A percentile compares a stretch with the other conserved stretches of the same genome.
phyloP scores from a whole-genome alignment of 2,888 invertebrate genomes.

The Corbicula japonica region DNA sequence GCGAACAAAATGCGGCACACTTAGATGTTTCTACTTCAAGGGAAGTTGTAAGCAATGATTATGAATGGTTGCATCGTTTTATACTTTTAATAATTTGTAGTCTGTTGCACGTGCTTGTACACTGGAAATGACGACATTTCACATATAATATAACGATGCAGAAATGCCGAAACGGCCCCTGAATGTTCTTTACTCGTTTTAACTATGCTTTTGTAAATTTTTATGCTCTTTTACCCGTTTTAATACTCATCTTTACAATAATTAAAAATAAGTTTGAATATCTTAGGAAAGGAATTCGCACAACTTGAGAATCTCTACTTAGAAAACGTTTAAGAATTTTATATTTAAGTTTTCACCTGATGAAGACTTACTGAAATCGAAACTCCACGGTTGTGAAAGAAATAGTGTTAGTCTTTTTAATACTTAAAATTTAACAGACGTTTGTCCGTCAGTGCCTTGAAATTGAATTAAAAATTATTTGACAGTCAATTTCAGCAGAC shows the following conservation, averaged over 20 bases:
- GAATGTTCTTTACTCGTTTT: background rate
- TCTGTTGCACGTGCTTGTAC: slow-evolving; percentile 24
- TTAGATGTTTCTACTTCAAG: slow-evolving; percentile 25
- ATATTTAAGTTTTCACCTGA: no score
- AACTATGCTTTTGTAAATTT: background rate
- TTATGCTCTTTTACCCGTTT: background rate
- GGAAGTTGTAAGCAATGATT: background rate
- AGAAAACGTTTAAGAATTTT: no score
- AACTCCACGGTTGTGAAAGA: background rate
- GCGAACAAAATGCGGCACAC: slow-evolving; percentile 20
- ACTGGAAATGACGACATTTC: background rate
- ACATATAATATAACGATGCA: background rate
- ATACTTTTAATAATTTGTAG: slow-evolving; percentile 3
- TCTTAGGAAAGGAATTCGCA: no score
- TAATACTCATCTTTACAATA: background rate
- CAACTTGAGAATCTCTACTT: no score
- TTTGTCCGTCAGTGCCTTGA: background rate
- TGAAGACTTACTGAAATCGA: background rate
- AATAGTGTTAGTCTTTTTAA: background rate
- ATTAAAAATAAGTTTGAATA: no score
- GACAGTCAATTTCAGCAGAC: background rate
- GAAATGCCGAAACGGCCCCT: background rate
- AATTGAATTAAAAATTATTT: background rate
- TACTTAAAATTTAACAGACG: background rate
- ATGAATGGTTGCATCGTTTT: slow-evolving; percentile 17